Evolutionary conservation across 2,888 invertebrate genomes (phyloP), one percentile per base, ranked within the genome.

Genomic region (Aleiodes alternator): DNA sequence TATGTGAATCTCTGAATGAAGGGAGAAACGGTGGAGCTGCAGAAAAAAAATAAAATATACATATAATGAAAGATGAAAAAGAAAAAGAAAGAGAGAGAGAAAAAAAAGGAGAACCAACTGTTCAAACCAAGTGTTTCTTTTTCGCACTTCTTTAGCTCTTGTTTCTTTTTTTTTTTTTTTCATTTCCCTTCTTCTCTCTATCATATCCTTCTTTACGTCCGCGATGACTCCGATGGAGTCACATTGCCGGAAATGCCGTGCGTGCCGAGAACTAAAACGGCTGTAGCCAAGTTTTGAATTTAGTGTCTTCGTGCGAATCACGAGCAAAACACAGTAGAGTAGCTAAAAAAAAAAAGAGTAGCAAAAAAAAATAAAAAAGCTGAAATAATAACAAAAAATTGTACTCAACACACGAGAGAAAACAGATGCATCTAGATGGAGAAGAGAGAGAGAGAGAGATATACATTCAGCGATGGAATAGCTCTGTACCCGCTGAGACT

Each of bases 191-290:
- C 38, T 34, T 69, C 34, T 29, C 50, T 50, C 53, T 53, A 31
- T 34, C 48, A 64, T 64, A 64, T 64, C 64, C 64, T 64, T 43
- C 64, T 64, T 48, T 23, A 64, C 38, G 64, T 66, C 59, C 73
- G 56, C 73, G 73, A 74, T 74, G 69, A 69, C 38, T 76, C 57
- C 57, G 66, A 56, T 70, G 79, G 81, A 81, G 81, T 84, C 82
- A 83, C 84, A 77, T 86, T 87, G 86, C 85, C 88, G 87, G 88
- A 88, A 88, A 88, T 87, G 81, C 87, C 86, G 81, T 79, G 86
- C 86, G 82, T 87, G 85, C 86, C 86, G 75, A 77, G 78, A 81
- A 78, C 83, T 82, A 82, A 85, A 86, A 85, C 82, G 81, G 81
- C 78, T 81, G 79, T 79, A 77, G 77, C 72, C 76, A 61, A 72